Evolutionary conservation across 2,888 invertebrate species (phyloP).

Genomic region (Pachymerium ferrugineum): DNA sequence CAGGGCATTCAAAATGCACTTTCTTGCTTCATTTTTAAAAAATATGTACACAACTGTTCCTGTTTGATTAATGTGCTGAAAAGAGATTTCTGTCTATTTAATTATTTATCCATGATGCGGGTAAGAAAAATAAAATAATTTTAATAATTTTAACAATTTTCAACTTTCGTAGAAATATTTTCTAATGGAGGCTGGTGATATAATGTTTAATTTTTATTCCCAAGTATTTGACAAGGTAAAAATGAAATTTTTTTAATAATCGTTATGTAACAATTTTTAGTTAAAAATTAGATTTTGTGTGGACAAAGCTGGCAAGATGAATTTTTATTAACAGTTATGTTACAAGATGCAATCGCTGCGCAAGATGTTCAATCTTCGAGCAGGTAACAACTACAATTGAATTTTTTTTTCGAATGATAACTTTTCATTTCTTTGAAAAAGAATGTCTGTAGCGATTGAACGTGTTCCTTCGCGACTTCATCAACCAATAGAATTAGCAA

Average conservation of each 20-base stretch:
- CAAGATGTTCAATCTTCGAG: conserved; percentile 38
- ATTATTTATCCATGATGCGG: background rate
- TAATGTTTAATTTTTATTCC: conserved; percentile 48
- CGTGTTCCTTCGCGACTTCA: background rate
- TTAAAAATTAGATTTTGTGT: background rate
- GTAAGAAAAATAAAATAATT: background rate
- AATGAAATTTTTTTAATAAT: too few species aligned
- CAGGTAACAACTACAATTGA: background rate
- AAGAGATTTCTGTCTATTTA: background rate
- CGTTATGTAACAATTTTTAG: background rate
- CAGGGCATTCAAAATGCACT: background rate
- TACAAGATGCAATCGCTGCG: conserved; percentile 44
- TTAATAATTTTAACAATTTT: background rate
- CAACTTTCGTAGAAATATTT: conserved; percentile 39
- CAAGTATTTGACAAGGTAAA: conserved; percentile 47
- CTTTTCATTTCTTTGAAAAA: background rate
- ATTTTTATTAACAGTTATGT: conserved; percentile 43
- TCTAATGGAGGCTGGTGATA: conserved; percentile 48
- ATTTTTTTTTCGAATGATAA: background rate
- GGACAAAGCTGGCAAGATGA: conserved; percentile 44
- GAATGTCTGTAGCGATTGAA: background rate
- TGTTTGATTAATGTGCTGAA: background rate
- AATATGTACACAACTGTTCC: background rate
- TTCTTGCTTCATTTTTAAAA: background rate
- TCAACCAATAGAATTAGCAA: background rate